Conservation (phyloP, 2,797 vertebrate species). For the Podarcis siculus region DNA sequence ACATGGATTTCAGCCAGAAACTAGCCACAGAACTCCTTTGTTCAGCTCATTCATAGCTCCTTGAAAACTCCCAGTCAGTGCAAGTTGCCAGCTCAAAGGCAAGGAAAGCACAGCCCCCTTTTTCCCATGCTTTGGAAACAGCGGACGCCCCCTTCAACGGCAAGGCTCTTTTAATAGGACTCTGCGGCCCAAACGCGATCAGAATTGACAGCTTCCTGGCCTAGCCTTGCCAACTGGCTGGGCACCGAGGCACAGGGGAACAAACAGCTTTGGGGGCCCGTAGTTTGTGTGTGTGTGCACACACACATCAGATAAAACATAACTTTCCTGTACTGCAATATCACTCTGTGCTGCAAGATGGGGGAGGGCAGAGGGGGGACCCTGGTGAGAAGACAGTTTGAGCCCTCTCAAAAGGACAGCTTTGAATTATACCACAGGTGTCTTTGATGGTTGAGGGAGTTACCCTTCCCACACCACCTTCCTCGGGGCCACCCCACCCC, state of each 20-base stretch:
- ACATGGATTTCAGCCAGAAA: conserved; percentile 97
- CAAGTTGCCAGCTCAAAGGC: conserved; percentile 94
- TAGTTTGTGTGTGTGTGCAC: conserved; percentile 73
- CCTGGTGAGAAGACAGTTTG: too few relatives aligned
- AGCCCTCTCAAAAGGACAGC: too few relatives aligned
- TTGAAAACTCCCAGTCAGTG: conserved; percentile 88
- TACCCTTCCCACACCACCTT: too few relatives aligned
- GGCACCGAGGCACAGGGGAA: conserved; percentile 80
- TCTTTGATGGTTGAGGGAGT: too few relatives aligned
- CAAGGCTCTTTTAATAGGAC: conserved; percentile 89
- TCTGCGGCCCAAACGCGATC: conserved; percentile 90
- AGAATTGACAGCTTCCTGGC: conserved; percentile 98
- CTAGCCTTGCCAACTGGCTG: conserved; percentile 93
- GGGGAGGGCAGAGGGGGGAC: too few relatives aligned
- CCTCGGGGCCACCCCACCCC: too few relatives aligned
- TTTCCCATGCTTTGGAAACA: conserved; percentile 97
- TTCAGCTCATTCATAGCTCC: conserved; percentile 98
- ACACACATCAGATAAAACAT: conserved; percentile 64
- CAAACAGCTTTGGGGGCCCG: conserved; percentile 79
- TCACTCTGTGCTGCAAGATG: not conserved
- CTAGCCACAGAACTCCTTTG: conserved; percentile 99
- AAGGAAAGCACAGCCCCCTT: conserved; percentile 86
- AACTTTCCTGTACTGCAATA: conserved; percentile 69
- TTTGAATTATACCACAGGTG: too few relatives aligned
- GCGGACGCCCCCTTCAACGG: conserved; percentile 89